phyloP scores from a whole-genome alignment of 2,888 invertebrate species.

The Sesamia inferens region DNA sequence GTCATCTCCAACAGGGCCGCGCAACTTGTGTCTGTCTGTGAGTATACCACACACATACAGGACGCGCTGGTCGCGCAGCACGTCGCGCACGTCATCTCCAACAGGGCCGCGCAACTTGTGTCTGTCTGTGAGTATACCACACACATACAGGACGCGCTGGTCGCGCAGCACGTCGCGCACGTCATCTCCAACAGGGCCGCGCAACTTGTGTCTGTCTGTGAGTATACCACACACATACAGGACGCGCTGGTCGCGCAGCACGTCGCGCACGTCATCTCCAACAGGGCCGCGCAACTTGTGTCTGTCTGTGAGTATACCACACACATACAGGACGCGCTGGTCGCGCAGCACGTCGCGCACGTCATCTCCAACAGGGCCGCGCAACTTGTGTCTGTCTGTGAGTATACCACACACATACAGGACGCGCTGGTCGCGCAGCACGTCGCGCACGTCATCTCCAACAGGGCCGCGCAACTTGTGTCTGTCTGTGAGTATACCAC shows the following conservation, averaged over 20 bases:
- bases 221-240: conserved; percentile 79
- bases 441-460: conserved; percentile 92
- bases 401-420: conserved; percentile 79
- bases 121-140: conserved; percentile 91
- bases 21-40: conserved; percentile 92
- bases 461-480: conserved; percentile 93
- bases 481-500: conserved; percentile 91
- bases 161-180: conserved; percentile 92
- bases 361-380: conserved; percentile 93
- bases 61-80: conserved; percentile 92
- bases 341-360: conserved; percentile 92
- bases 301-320: conserved; percentile 91
- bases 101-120: conserved; percentile 93
- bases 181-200: conserved; percentile 93
- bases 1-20: conserved; percentile 93
- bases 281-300: conserved; percentile 93
- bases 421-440: conserved; percentile 92
- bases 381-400: conserved; percentile 92
- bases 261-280: conserved; percentile 92
- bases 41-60: conserved; percentile 79
- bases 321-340: conserved; percentile 90
- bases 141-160: conserved; percentile 90
- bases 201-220: conserved; percentile 92
- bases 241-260: conserved; percentile 92
- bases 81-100: conserved; percentile 92